Evolutionary conservation across 2,888 invertebrate genomes (phyloP), one percentile per base, ranked within the genome.

Genomic region (Timandra comae): DNA sequence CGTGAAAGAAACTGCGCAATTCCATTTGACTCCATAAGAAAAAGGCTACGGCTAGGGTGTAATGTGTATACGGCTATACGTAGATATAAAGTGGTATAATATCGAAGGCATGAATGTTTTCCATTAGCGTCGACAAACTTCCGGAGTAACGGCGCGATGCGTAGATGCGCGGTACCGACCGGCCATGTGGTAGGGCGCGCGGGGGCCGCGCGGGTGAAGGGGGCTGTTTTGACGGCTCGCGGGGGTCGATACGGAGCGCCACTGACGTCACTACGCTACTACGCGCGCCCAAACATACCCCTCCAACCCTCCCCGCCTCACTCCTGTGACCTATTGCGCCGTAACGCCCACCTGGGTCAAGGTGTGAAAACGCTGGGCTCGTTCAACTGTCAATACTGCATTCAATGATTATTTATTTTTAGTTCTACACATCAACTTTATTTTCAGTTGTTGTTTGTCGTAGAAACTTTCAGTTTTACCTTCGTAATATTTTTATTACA

Each of bases 221-320:
- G 70, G 76, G 63, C 70, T 80, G 78, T 81, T 82, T 60, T 84
- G 80, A 80, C 80, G 81, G 81, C 72, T 58, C 52, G 48, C 49
- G 52, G 65, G 24, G 78, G 74, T 81, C 80, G 80, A 80, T 79
- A 80, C 56, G 60, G 70, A 67, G 64, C 67, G 76, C 60, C 72
- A 41, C 60, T 82, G 82, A 85, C 85, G 84, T 82, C 85, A 84
- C 72, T 81, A 85, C 82, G 77, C 75, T 82, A 82, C 82, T 84
- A 82, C 79, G 71, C 77, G 78, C 78, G 76, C 72, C 79, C 79
- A 82, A 82, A 81, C 81, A 80, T 64, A 63, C 65, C 69, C 73
- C 71, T 60, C 58, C 52, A 52, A 41, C 41, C 49, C 64, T 45
- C 4, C 63, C 34, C 59, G 35, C 50, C 55, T 43, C 62, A 52